Conservation (phyloP, 2,888 invertebrate species). For the Drosophila testacea region DNA sequence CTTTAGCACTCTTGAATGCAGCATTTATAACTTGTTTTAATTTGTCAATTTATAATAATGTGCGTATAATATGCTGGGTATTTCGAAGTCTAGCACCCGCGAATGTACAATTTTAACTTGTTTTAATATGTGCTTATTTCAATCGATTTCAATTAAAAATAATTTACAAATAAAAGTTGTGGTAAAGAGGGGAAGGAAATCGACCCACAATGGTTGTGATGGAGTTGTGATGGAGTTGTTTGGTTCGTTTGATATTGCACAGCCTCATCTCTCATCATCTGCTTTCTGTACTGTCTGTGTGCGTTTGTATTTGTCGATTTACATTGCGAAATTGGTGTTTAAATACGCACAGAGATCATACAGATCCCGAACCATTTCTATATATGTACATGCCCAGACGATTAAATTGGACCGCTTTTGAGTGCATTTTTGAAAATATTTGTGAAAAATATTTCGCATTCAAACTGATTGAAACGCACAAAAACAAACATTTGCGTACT, state of each 20-base stretch:
- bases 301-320: constrained; percentile 61
- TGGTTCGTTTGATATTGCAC: constrained; percentile 49
- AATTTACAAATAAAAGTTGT: constrained; percentile 58
- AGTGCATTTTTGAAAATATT: constrained; percentile 62
- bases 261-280: constrained; percentile 32
- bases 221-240: constrained; percentile 48
- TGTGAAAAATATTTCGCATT: constrained; percentile 74
- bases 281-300: constrained; percentile 16
- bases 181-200: constrained; percentile 39
- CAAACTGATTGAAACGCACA: constrained; percentile 70
- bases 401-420: constrained; percentile 70
- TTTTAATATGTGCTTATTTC: constrained; percentile 58
- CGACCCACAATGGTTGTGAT: constrained; percentile 29
- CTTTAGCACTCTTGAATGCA: no score
- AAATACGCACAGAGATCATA: constrained; percentile 66
- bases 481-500: constrained; percentile 70
- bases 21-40: no score
- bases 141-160: constrained; percentile 83
- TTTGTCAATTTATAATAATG: no score
- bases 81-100: constrained; percentile 10
- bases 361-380: constrained; percentile 42
- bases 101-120: constrained; percentile 62
- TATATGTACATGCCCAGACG: constrained; percentile 27
- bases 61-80: not conserved
- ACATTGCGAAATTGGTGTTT: constrained; percentile 74